phyloP scores from a whole-genome alignment of 2,797 vertebrate genomes.

The Coregonus ussuriensis region DNA sequence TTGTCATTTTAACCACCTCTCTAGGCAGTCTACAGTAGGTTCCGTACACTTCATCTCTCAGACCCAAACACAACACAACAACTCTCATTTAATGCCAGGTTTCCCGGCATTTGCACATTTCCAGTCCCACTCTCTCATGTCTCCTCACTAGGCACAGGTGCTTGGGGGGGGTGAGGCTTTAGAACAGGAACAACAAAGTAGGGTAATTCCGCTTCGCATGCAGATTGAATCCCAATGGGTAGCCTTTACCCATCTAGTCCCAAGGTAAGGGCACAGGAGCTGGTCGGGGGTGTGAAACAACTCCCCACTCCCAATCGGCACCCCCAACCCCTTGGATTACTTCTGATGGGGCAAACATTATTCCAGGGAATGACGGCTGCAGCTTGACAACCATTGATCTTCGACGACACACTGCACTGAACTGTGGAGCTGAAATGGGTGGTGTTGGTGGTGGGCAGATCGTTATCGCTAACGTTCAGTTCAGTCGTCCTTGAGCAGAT shows the following conservation, averaged over 20 bases:
- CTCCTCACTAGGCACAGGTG: not conserved
- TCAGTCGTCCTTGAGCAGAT: conserved; percentile 26
- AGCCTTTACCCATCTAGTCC: not conserved
- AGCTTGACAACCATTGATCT: conserved; percentile 28
- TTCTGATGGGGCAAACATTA: conserved; percentile 40
- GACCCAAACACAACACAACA: not conserved
- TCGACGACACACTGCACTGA: not conserved
- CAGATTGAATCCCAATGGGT: not conserved
- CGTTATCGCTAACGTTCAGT: not conserved
- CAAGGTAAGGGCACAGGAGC: not conserved
- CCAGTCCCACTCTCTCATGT: not conserved
- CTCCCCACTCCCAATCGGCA: not conserved
- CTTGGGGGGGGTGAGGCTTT: not conserved
- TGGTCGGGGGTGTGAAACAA: not conserved
- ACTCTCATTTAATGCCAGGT: not conserved
- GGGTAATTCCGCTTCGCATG: not conserved
- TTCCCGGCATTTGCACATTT: not conserved
- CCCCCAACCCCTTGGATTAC: conserved; percentile 19
- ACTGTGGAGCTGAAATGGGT: not conserved
- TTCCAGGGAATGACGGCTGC: conserved; percentile 23
- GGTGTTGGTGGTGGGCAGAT: not conserved
- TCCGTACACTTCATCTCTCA: not conserved
- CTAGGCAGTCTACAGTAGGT: not conserved
- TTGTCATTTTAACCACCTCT: not conserved
- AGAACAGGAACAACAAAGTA: not conserved